Base-by-base conservation (phyloP, 2,888 invertebrate genomes). In the Leptinotarsa peninsularis region DNA sequence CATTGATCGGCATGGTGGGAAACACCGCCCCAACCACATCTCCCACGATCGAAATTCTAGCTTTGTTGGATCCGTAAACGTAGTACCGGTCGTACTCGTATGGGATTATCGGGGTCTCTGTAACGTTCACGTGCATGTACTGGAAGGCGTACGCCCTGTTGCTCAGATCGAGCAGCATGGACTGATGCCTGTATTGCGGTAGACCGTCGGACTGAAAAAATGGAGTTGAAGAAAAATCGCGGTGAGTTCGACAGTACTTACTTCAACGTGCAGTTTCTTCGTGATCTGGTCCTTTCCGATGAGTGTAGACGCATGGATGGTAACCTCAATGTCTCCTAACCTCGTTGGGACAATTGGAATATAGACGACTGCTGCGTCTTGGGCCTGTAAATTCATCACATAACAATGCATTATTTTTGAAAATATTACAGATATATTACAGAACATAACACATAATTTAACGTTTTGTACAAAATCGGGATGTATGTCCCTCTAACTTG, bases 121-220 rank as follows among this genome's bases (percentile, higher is more conserved):
- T 97, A 7, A 98, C 94, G 88, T 97, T 97, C 1, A 98, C 96
- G 89, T 98, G 97, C 93, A 98, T 94, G 88, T 98, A 97, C 84
- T 98, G 97, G 89, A 98, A 94, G 71, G 96, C 94, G 88, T 95
- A 95, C 0, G 97, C 96, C 54, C 96, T 93, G 88, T 95, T 97
- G 79, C 97, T 97, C 75, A 99, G 91, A 90, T 98, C 98, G 14
- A 98, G 90, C 0, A 98, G 90, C 67, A 97, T 93, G 0, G 98
- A 95, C 81, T 98, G 97, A 90, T 99, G 98, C 0, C 97, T 92
- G 88, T 95, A 92, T 84, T 98, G 98, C 0, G 96, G 95, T 3
- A 98, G 89, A 15, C 98, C 98, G 88, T 98, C 98, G 7, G 97
- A 91, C 92, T 93, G 88, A 78, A 18, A 23, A 49, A 23, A 23